Percentiles rank a stretch among this genome's conserved stretches.
Conservation (phyloP, 2,113 vertebrate genomes). For the Coturnix japonica region DNA sequence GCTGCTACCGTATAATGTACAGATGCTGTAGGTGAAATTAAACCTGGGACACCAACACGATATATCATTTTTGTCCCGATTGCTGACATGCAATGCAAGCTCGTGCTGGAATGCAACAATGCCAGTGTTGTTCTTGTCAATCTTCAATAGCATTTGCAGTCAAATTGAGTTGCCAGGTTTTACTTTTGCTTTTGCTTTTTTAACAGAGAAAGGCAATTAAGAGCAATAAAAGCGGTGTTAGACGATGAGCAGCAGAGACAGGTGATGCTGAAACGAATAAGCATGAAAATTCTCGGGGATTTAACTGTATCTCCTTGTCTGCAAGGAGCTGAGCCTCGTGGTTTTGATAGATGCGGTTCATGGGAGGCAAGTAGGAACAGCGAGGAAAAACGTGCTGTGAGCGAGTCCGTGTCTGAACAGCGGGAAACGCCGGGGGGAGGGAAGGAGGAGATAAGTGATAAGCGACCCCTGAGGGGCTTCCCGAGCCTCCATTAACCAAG, state of each 20-base stretch:
- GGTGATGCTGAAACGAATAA: background rate
- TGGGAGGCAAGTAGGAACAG: background rate
- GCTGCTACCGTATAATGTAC: background rate
- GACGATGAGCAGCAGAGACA: background rate
- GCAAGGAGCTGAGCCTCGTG: background rate
- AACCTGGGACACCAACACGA: background rate
- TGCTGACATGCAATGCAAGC: conserved; percentile 17
- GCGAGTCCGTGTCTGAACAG: background rate
- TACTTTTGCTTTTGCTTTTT: background rate
- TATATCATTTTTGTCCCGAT: conserved; percentile 14
- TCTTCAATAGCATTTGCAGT: conserved; percentile 5
- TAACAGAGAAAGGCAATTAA: background rate
- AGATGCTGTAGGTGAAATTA: conserved; percentile 21
- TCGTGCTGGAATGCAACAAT: conserved; percentile 17
- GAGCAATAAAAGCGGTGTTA: background rate
- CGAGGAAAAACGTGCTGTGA: background rate
- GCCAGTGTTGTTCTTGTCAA: conserved; percentile 44
- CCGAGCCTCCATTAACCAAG: background rate
- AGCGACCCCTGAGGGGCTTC: background rate
- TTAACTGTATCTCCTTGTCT: background rate
- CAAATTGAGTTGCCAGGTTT: background rate
- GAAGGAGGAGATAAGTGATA: background rate
- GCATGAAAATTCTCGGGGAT: background rate
- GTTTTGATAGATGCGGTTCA: background rate
- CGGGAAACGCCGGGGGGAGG: background rate